Evolutionary conservation across 2,113 vertebrate genomes (phyloP).

Genomic region (Psittacula cyanocephala): DNA sequence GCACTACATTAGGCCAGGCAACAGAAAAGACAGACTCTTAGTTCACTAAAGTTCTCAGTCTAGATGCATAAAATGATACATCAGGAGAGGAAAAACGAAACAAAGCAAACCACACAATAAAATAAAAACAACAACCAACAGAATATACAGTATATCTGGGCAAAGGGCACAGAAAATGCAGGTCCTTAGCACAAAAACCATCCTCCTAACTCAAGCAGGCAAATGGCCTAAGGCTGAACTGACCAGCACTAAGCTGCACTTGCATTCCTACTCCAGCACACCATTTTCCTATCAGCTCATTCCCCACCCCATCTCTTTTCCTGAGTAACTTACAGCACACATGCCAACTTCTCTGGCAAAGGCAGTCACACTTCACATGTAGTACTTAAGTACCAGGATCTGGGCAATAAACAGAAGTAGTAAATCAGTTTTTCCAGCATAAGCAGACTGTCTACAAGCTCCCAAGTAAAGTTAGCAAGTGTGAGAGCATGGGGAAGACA

Average conservation of each 20-base stretch:
- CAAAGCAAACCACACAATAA: background rate
- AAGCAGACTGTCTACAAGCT: background rate
- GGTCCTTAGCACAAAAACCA: background rate
- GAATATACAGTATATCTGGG: background rate
- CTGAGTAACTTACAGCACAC: fast-evolving
- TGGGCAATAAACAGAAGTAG: background rate
- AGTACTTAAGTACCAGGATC: background rate
- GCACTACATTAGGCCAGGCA: background rate
- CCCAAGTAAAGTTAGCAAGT: background rate
- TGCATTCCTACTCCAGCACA: background rate
- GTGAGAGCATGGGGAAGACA: fast-evolving
- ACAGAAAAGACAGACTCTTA: background rate
- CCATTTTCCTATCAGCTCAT: background rate
- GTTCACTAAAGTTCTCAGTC: background rate
- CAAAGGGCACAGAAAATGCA: background rate
- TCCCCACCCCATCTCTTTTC: fast-evolving
- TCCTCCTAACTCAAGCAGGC: background rate
- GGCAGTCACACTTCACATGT: background rate
- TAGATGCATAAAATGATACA: background rate
- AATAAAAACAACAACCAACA: background rate
- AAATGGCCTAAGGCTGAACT: background rate
- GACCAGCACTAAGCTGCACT: background rate
- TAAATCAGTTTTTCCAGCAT: background rate
- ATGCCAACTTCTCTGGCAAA: background rate
- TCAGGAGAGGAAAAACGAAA: background rate